Base-by-base conservation (phyloP, 1,140 invertebrate species). In the Pentalonia nigronervosa region DNA sequence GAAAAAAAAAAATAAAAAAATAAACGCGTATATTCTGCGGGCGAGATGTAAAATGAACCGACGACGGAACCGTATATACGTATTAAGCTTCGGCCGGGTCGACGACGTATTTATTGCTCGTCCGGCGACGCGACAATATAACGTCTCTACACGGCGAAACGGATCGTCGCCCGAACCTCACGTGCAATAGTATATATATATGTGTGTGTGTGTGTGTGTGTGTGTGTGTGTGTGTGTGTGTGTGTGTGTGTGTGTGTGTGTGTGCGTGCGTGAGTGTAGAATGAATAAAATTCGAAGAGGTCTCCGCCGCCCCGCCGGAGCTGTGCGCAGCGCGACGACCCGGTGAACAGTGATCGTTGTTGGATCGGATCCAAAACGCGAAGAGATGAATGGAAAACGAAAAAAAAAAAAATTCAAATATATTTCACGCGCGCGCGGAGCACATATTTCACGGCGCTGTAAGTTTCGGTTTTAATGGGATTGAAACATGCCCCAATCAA, bases 401-500 rank as follows among this genome's bases (percentile, higher is more conserved):
- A 88, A 48, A 50, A 88, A 14, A 34, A 34, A 88, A 89, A 89
- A 50, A 53, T 11, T 21, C 36, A 3, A 30, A 45, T 45, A 67
- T n/a, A 41, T 56, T 47, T 41, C 41, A 84, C 45, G 36, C 36
- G 30, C 36, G 83, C 14, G 84, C 45, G 45, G 41, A 34, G 20
- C 2, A 83, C 60, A 50, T 48, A 34, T 34, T 23, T 34, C 48
- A 88, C 20, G 30, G n/a, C 17, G 11, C 14, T 34, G 48, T 41
- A 86, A 34, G 45, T 92, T 36, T 45, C 81, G 91, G 25, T 84
- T 92, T 92, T 92, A 92, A 92, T 93, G 91, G 91, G 53, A 93
- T 93, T 93, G 84, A 93, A 86, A 86, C 91, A 53, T 56, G 81
- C 48, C 91, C 91, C 30, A 56, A 86, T 93, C 91, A 93, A 93